phyloP scores from a whole-genome alignment of 2,888 invertebrate genomes.

The Drosophila nr. perissopoda region DNA sequence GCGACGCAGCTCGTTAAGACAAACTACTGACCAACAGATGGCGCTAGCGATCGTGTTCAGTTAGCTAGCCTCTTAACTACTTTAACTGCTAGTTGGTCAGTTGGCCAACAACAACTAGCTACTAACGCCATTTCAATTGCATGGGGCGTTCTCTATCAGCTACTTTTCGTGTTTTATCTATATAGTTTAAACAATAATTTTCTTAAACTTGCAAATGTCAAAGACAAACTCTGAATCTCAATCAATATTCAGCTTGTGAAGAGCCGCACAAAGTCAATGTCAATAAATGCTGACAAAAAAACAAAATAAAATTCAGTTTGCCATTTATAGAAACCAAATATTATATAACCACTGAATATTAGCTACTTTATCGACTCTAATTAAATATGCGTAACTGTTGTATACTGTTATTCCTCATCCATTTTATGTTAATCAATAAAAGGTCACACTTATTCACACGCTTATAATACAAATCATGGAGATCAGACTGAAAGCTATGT shows the following conservation, averaged over 20 bases:
- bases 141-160: conserved; percentile 2
- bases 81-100: conserved; percentile 45
- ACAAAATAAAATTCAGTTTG: conserved; percentile 16
- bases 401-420: conserved; percentile 45
- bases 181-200: conserved; percentile 25
- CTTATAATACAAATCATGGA: neutral
- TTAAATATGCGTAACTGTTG: conserved; percentile 63
- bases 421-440: neutral
- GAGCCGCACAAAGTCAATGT: conserved; percentile 61
- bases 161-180: neutral
- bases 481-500: neutral
- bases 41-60: conserved; percentile 34
- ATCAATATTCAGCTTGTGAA: conserved; percentile 44
- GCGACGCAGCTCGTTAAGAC: conserved; percentile 39
- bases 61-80: neutral
- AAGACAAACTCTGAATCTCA: conserved; percentile 22
- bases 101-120: conserved; percentile 28
- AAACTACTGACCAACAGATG: conserved; percentile 37
- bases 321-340: conserved; percentile 31
- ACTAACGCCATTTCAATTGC: conserved; percentile 58
- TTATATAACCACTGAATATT: conserved; percentile 50
- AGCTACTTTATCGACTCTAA: conserved; percentile 15
- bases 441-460: conserved; percentile 19
- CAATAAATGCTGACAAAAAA: conserved; percentile 33
- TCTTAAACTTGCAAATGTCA: conserved; percentile 36